A percentile compares a stretch with the other conserved stretches of the same genome.
Evolutionary conservation across 1,140 invertebrate species (phyloP).

Genomic region (Neodiprion lecontei): DNA sequence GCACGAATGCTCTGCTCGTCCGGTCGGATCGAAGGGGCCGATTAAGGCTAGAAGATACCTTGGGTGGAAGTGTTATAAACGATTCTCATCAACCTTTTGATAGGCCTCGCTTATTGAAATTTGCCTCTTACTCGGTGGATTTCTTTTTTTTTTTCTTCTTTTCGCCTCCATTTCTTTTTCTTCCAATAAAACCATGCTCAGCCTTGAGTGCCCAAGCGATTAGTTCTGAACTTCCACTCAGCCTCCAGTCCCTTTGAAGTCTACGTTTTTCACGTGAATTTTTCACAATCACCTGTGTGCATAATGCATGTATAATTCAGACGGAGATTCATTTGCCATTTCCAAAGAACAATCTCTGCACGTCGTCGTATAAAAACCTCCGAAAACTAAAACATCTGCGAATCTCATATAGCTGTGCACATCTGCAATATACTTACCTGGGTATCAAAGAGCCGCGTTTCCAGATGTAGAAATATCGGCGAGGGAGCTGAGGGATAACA

Average conservation of each 20-base stretch:
- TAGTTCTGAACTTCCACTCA: no score
- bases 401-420: background rate
- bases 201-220: no score
- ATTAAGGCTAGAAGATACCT: slow-evolving; percentile 5
- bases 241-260: no score
- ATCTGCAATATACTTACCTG: background rate
- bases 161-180: background rate
- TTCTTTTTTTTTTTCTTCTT: background rate
- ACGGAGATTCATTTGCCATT: background rate
- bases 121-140: background rate
- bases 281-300: no score
- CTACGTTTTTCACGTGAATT: no score
- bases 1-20: slow-evolving; percentile 4
- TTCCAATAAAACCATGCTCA: no score
- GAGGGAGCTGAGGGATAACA: background rate
- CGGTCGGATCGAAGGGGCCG: background rate
- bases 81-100: background rate
- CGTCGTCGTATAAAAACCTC: no score
- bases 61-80: background rate
- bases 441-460: background rate
- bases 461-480: background rate
- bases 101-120: background rate
- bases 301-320: no score
- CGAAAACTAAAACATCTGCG: no score
- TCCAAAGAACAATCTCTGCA: background rate